phyloP scores from a whole-genome alignment of 2,797 vertebrate species.

The Bovichtus diacanthus region DNA sequence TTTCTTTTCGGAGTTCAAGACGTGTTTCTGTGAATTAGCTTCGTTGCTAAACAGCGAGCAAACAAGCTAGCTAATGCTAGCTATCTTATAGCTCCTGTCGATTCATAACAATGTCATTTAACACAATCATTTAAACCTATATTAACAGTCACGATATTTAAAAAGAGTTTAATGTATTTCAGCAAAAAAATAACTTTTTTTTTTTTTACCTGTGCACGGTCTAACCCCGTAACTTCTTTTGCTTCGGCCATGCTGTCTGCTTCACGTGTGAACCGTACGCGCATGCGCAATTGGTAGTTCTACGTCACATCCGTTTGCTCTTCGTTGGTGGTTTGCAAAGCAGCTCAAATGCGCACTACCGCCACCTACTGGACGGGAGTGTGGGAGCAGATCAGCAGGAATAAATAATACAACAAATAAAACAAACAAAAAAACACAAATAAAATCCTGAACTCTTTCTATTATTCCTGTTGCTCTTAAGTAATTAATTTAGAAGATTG shows the following conservation, averaged over 20 bases:
- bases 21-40: constrained; percentile 19
- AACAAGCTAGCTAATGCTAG: background rate
- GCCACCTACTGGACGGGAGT: too few relatives aligned
- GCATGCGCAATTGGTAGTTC: constrained; percentile 55
- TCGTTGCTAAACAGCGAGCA: constrained; percentile 23
- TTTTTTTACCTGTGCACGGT: constrained; percentile 77
- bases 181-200: rapidly evolving
- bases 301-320: constrained; percentile 28
- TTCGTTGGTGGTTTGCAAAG: too few relatives aligned
- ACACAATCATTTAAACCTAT: rapidly evolving
- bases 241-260: constrained; percentile 73
- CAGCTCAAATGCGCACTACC: too few relatives aligned
- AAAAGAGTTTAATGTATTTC: rapidly evolving
- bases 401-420: too few relatives aligned
- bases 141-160: rapidly evolving
- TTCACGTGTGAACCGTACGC: constrained; percentile 59
- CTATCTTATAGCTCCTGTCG: background rate
- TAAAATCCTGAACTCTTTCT: too few relatives aligned
- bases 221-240: constrained; percentile 37
- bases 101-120: rapidly evolving
- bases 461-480: too few relatives aligned
- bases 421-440: too few relatives aligned
- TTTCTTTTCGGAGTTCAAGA: background rate
- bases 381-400: too few relatives aligned
- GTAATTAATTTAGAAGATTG: too few relatives aligned